Evolutionary conservation across 2,888 invertebrate species (phyloP).

Genomic region (Oscheius onirici): DNA sequence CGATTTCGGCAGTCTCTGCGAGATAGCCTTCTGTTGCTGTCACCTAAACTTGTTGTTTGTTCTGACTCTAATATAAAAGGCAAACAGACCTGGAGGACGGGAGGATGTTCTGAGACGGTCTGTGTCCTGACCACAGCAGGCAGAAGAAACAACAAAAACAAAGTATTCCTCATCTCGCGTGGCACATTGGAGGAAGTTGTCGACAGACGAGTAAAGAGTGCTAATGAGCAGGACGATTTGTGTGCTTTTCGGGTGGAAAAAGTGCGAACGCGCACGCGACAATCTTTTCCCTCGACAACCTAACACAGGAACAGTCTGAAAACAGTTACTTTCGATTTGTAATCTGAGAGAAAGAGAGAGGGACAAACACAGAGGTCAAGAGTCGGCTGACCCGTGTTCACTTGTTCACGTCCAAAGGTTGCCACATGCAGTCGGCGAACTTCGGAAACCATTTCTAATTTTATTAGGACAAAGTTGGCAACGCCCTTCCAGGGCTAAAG

Average conservation of each 20-base stretch:
- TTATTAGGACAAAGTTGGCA: too few species aligned
- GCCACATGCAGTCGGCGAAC: too few species aligned
- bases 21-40: constrained; percentile 68
- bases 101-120: constrained; percentile 22
- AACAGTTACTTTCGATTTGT: neutral
- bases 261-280: constrained; percentile 30
- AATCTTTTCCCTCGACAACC: neutral
- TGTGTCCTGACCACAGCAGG: neutral
- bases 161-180: constrained; percentile 18
- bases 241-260: constrained; percentile 19
- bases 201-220: constrained; percentile 30
- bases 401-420: too few species aligned
- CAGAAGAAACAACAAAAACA: neutral
- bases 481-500: too few species aligned
- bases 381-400: too few species aligned
- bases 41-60: constrained; percentile 50
- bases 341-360: neutral
- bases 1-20: constrained; percentile 66
- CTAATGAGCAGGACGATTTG: constrained; percentile 27
- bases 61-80: neutral
- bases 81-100: constrained; percentile 18
- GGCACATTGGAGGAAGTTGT: constrained; percentile 31
- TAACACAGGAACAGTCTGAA: neutral
- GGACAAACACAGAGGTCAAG: neutral
- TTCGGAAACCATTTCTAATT: too few species aligned